Evolutionary conservation across 1,140 invertebrate species (phyloP), one percentile per base, ranked within the genome.

Genomic region (Bombus haemorrhoidalis): DNA sequence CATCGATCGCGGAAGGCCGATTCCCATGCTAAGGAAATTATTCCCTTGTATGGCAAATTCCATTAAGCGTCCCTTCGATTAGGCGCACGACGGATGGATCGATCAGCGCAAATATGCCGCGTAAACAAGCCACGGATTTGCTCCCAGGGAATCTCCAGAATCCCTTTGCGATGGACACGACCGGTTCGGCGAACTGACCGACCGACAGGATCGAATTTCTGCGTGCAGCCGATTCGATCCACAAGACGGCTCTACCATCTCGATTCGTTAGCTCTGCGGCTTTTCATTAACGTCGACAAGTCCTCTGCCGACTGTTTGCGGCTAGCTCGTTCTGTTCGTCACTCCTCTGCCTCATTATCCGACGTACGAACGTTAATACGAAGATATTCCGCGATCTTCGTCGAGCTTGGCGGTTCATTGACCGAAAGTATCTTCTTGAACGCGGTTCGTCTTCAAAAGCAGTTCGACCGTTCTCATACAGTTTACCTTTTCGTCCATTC

Each of bases 41-140:
- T 90, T 90, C 89, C 89, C 89, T 87, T 86, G 86, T 90, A 83
- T 76, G 81, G 89, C 89, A 87, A 90, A 90, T 90, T 87, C 89
- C 88, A 90, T 90, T 90, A 90, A 87, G 82, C 86, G 68, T 84
- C 86, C 89, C 89, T 90, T 90, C 89, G 89, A 90, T 90, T 90
- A 90, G 78, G 86, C 88, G 68, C 62, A 62, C 64, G 47, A 72
- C 86, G 83, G 79, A 89, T 85, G 82, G 89, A 90, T 90, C 88
- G 88, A 75, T 87, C 75, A 68, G 80, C 53, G 88, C 88, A 90
- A 90, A 90, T 90, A 90, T 90, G 89, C 86, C 74, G 86, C 89
- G 86, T 90, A 90, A 90, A 90, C 88, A 90, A 82, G 79, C 74
- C 71, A 85, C 62, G 68, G 86, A 89, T 87, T 90, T 90, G 80